phyloP scores from a whole-genome alignment of 2,888 invertebrate genomes.

The Athalia rosae region DNA sequence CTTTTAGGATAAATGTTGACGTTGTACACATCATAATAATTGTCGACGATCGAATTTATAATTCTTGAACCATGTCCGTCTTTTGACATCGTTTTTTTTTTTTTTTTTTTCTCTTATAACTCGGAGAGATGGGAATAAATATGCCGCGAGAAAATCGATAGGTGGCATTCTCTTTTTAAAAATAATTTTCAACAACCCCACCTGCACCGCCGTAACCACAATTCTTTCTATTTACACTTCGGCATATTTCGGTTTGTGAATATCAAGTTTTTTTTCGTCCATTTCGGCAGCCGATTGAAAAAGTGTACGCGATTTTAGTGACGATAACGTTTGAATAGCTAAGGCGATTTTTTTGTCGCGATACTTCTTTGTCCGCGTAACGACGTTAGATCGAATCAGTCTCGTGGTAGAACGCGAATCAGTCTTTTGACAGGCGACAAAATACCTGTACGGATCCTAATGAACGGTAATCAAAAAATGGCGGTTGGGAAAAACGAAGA shows the following conservation, averaged over 20 bases:
- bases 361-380: background rate
- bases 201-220: no score
- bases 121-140: no score
- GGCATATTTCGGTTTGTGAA: no score
- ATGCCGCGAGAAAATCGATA: no score
- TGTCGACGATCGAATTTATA: conserved; percentile 19
- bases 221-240: no score
- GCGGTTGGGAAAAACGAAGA: background rate
- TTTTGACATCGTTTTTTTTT: no score
- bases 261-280: no score
- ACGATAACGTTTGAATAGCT: conserved; percentile 1
- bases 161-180: no score
- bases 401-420: conserved; percentile 9
- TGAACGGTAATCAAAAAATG: background rate
- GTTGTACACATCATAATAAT: background rate
- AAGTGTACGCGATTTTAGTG: background rate
- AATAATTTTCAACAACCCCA: no score
- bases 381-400: conserved; percentile 27
- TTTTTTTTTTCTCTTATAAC: no score
- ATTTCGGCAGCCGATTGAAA: no score
- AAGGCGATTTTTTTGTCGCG: background rate
- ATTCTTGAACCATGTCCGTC: background rate
- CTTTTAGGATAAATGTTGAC: conserved; percentile 14
- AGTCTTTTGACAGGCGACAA: conserved; percentile 17
- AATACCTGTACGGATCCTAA: background rate